Evolutionary conservation across 23 tunicate species (phyloP).

Genomic region (Halocynthia roretzi): DNA sequence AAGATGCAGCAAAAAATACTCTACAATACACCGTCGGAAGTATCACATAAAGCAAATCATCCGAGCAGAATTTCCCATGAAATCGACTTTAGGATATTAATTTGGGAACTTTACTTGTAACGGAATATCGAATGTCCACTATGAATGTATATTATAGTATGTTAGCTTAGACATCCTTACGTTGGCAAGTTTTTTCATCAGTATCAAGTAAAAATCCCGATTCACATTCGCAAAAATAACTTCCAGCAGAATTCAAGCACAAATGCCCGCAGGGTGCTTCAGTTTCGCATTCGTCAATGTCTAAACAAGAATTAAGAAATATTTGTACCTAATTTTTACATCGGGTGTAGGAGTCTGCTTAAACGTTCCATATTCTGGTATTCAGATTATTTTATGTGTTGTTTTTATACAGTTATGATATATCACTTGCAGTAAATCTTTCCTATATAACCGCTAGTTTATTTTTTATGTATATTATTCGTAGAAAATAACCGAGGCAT

Average conservation of each 20-base stretch:
- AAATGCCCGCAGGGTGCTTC: conserved; percentile 18
- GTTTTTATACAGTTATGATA: neutral
- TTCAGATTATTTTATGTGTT: no score
- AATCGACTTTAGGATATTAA: neutral
- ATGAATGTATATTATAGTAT: no score
- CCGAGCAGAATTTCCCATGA: neutral
- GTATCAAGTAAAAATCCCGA: conserved; percentile 6
- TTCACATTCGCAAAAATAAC: conserved; percentile 32
- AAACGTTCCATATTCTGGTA: no score
- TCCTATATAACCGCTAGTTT: no score
- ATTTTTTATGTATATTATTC: neutral
- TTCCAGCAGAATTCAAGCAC: conserved; percentile 29
- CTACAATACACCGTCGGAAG: neutral
- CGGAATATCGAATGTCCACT: neutral
- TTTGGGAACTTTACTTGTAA: neutral
- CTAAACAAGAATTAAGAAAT: conserved; percentile 5
- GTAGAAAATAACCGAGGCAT: conserved; percentile 12
- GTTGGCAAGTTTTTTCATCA: neutral
- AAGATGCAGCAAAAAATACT: neutral
- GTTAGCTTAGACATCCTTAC: conserved; percentile 8
- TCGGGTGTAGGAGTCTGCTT: neutral
- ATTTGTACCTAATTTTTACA: neutral
- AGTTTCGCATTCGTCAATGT: conserved; percentile 28
- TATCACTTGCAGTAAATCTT: no score
- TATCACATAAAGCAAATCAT: neutral